Conservation (phyloP, 2,888 invertebrate genomes). For the Tricholauxania praeusta region DNA sequence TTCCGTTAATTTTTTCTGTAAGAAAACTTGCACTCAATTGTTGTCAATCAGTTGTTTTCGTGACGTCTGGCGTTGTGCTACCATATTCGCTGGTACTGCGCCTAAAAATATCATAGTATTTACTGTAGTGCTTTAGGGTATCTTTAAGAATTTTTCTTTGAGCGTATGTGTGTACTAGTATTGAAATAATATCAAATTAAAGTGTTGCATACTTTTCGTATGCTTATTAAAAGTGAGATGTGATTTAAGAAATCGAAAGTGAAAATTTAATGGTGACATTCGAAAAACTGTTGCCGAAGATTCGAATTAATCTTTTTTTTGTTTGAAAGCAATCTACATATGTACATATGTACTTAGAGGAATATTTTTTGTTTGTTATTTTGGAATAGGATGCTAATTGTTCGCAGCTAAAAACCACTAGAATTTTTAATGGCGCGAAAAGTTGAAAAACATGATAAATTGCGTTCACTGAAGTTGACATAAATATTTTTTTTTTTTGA, state of each 20-base stretch:
- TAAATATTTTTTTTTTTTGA: neutral
- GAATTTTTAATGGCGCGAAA: conserved; percentile 6
- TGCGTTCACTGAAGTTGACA: neutral
- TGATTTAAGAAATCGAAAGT: no score
- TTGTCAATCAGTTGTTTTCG: conserved; percentile 37
- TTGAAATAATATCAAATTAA: no score
- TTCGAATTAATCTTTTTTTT: no score
- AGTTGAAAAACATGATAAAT: neutral
- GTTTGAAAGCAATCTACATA: no score
- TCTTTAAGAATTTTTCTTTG: neutral
- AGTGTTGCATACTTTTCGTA: conserved; percentile 41
- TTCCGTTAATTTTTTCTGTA: neutral
- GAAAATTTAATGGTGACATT: no score
- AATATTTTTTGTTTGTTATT: no score
- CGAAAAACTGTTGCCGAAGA: no score
- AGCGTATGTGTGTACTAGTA: no score
- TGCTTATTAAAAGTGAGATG: conserved; percentile 14
- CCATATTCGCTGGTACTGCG: conserved; percentile 17
- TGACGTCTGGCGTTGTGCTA: conserved; percentile 37
- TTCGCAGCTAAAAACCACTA: conserved; percentile 19
- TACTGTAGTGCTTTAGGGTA: conserved; percentile 6
- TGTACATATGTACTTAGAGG: no score
- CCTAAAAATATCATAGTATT: neutral
- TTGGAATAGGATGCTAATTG: conserved; percentile 18
- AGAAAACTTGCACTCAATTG: neutral